Evolutionary conservation across 2,888 invertebrate species (phyloP), one percentile per base, ranked within the genome.

Genomic region (Phaedon cochleariae): DNA sequence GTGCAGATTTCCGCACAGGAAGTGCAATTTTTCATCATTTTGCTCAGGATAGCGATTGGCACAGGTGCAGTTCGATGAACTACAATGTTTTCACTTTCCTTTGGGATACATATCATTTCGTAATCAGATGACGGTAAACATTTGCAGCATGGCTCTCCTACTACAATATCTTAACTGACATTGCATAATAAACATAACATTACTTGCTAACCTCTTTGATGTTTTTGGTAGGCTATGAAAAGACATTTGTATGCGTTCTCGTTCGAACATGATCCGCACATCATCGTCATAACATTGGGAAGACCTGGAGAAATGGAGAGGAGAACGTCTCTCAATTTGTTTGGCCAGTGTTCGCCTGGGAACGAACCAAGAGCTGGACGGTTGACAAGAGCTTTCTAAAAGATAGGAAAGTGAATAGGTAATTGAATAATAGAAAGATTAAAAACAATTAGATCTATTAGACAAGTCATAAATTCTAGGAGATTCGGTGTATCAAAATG

Each of bases 201-300:
- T 84, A 18, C 87, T 86, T 55, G 89, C 90, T 41, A 2, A 0
- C 94, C 93, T 55, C 98, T 88, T 79, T 91, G 85, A 67, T 89
- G 91, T 26, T 87, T 89, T 68, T 89, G 88, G 80, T 96, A 95
- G 87, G 92, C 90, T 77, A 98, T 92, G 79, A 97, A 97, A 45
- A 95, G 92, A 46, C 92, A 91, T 85, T 99, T 99, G 80, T 90
- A 95, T 0, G 98, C 97, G 84, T 99, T 98, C 85, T 99, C 98
- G 80, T 97, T 97, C 0, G 98, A 96, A 77, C 98, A 98, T 0
- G 98, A 95, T 1, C 97, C 97, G 79, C 97, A 97, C 91, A 97
- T 96, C 97, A 99, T 98, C 0, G 98, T 98, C 55, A 94, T 92
- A 2, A 97, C 88, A 76, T 92, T 88, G 2, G 86, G 85, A 54